Base-by-base conservation (phyloP, 2,797 vertebrate genomes). In the Botia almorhae region DNA sequence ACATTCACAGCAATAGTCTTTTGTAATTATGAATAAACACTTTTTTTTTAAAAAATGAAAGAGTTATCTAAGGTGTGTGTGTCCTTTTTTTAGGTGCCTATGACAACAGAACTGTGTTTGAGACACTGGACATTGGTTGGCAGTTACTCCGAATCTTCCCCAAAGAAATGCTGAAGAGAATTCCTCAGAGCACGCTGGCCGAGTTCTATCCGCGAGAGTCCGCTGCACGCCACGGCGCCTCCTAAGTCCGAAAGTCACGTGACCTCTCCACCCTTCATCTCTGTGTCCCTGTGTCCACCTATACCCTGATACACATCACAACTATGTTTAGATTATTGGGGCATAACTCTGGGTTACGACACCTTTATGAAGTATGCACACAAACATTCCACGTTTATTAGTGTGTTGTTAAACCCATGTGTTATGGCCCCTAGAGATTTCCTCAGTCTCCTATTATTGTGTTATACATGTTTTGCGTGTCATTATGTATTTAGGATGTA, bases 131-230 rank as follows among this genome's bases (percentile, higher is more conserved):
- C 90, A 97, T 99, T 19, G 97, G 97, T 78, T 99, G 98, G 98
- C 97, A 98, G 90, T 94, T 99, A 7, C 91, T 99, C 80, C 92
- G 97, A 76, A 99, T 99, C 92, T 99, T 99, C 95, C 98, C 98
- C 87, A 99, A 98, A 91, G 98, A 99, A 90, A 97, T 99, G 97
- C 91, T 99, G 83, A 99, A 99, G 94, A 94, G 98, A 87, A 99
- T 99, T 64, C 98, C 98, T 55, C 97, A 98, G 92, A 96, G 93
- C 87, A 99, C 96, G 0, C 85, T 99, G 91, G 96, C 96, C 0
- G 98, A 99, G 70, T 99, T 99, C 4, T 65, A 65, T 82, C 98
- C 98, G 58, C 93, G 91, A 93, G 88, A 95, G 85, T 94, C 94
- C 11, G 86, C 92, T 0, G 89, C 92, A 10, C 94, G 93, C n/a